Base-by-base conservation (phyloP, 2,113 vertebrate species). In the Puma concolor region DNA sequence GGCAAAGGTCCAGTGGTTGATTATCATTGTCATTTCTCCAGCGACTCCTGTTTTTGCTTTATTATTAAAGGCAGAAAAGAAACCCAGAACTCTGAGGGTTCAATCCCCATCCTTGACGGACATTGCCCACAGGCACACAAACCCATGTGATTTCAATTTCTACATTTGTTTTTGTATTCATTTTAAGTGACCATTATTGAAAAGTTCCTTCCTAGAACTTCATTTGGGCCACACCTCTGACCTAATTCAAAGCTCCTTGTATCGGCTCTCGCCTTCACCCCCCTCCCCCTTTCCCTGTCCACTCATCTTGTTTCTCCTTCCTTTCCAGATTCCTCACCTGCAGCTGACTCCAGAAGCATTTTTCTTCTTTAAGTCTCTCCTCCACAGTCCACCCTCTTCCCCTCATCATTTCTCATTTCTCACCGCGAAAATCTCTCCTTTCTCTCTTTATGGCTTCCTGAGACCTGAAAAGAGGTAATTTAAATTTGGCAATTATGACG, bases 391-490 rank as follows among this genome's bases (percentile, higher is more conserved):
- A 1, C 69, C 38, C 13, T 64, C 31, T 66, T 79, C 66, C 27
- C 14, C 48, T 50, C 54, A 74, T 48, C 89, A 52, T 76, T 71
- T 96, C 80, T 96, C 27, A 33, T 94, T 94, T 95, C 88, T 94
- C 85, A 82, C 6, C 0, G 0, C 36, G 85, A 85, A 92, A 92
- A 81, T 76, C 60, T 86, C 77, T 89, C 25, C 41, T 88, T 91
- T 95, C 69, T 90, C 63, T 92, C 85, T 72, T 71, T 44, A 67
- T 72, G 48, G 76, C 57, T 97, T 94, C 87, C 74, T 27, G 72
- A 91, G 41, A 89, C 23, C 69, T 10, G 25, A 95, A 97, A 96
- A 96, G 92, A 94, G 57, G 92, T 87, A 79, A 97, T 90, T 95
- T 94, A 87, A 86, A 95, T 97, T 88, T 67, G 54, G 74, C n/a